A percentile compares a stretch with the other conserved stretches of the same genome.
phyloP scores from a whole-genome alignment of 2,888 invertebrate species.

The Myathropa florea region DNA sequence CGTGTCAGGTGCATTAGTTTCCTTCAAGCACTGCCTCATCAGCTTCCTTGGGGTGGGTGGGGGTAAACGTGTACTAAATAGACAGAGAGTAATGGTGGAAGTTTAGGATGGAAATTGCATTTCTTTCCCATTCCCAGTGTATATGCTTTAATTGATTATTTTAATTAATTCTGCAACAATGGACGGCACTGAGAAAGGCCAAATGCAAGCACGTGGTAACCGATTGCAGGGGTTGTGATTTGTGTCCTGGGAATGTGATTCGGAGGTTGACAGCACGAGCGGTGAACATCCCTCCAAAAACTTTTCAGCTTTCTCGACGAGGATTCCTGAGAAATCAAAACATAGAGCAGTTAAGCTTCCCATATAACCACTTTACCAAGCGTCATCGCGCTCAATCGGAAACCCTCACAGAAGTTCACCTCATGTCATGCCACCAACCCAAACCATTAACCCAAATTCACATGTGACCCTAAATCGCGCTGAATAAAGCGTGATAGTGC shows the following conservation, averaged over 20 bases:
- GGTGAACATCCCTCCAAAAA: too few relatives aligned
- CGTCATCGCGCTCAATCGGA: too few relatives aligned
- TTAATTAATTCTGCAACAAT: conserved; percentile 9
- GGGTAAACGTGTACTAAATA: background rate
- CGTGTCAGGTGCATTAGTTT: conserved; percentile 29
- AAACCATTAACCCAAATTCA: background rate
- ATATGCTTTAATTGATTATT: conserved; percentile 3
- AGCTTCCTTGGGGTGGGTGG: background rate
- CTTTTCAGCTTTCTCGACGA: background rate
- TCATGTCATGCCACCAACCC: background rate
- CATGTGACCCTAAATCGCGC: background rate
- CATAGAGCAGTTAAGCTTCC: too few relatives aligned
- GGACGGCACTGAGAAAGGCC: background rate
- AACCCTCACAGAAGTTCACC: background rate
- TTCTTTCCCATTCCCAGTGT: background rate
- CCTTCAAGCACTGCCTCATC: background rate
- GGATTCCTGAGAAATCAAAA: background rate
- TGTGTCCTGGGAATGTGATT: too few relatives aligned
- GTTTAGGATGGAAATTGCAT: background rate
- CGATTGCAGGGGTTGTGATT: too few relatives aligned
- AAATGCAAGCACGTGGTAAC: too few relatives aligned
- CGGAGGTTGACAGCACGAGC: too few relatives aligned
- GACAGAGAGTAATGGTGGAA: conserved; percentile 3
- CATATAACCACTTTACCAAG: too few relatives aligned
- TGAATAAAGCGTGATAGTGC: background rate